A percentile compares a stretch with the other conserved stretches of the same genome.
phyloP scores from a whole-genome alignment of 2,888 invertebrate species.

The Furcula furcula region DNA sequence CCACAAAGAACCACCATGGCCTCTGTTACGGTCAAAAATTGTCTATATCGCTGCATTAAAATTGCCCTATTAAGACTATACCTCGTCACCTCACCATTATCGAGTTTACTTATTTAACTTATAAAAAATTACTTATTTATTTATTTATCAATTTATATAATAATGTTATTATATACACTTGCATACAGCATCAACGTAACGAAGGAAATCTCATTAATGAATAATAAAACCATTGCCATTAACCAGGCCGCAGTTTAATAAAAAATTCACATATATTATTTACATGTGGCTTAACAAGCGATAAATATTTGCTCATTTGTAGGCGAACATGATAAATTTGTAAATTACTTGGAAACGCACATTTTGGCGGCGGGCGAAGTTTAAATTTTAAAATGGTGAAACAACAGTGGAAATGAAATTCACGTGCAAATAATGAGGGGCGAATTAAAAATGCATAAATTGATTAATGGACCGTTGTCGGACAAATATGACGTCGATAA shows the following conservation, averaged over 20 bases:
- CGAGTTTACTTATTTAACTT: too few species aligned
- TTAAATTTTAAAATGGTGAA: slow-evolving; percentile 71
- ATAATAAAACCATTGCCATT: slow-evolving; percentile 36
- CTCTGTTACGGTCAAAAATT: too few species aligned
- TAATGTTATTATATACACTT: too few species aligned
- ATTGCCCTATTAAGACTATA: too few species aligned
- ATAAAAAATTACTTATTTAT: too few species aligned
- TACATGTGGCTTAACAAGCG: slow-evolving; percentile 71
- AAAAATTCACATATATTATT: slow-evolving; percentile 69
- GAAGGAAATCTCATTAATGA: slow-evolving; percentile 16
- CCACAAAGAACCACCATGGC: too few species aligned
- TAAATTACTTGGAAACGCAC: slow-evolving; percentile 76
- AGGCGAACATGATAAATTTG: slow-evolving; percentile 76
- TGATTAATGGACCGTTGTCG: slow-evolving; percentile 74
- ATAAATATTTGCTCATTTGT: slow-evolving; percentile 78
- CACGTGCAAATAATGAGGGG: slow-evolving; percentile 76
- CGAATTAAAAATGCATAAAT: slow-evolving; percentile 80
- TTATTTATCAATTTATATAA: slow-evolving; percentile 2
- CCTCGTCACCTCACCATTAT: too few species aligned
- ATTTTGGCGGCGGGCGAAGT: slow-evolving; percentile 52
- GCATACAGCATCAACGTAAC: too few species aligned
- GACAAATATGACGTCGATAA: slow-evolving; percentile 70
- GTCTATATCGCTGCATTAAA: too few species aligned
- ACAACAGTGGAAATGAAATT: slow-evolving; percentile 71
- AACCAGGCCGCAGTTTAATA: slow-evolving; percentile 57